Evolutionary conservation across 2,113 vertebrate species (phyloP).

Genomic region (Sisor rabdophorus): DNA sequence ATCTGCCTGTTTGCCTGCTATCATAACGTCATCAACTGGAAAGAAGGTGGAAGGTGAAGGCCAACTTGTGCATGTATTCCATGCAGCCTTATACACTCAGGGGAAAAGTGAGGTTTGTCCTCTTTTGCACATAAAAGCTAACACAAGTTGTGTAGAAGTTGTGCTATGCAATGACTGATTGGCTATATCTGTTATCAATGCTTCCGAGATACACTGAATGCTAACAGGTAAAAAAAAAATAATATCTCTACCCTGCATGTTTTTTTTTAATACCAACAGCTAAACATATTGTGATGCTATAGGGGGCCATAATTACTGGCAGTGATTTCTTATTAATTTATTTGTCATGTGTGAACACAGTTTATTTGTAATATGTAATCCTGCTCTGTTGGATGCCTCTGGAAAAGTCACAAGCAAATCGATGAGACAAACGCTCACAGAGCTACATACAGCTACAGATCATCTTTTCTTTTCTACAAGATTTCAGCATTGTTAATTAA

Average conservation of each 20-base stretch:
- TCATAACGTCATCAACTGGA: not conserved
- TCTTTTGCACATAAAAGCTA: not conserved
- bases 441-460: not conserved
- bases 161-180: too few relatives aligned
- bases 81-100: not conserved
- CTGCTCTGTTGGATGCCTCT: constrained; percentile 7
- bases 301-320: constrained; percentile 6
- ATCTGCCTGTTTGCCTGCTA: not conserved
- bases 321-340: not conserved
- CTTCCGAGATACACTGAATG: not conserved
- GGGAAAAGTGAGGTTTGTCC: not conserved
- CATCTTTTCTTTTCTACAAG: not conserved
- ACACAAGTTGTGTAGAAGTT: not conserved
- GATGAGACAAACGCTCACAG: not conserved
- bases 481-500: not conserved
- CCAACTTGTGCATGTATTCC: not conserved
- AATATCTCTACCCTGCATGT: not conserved
- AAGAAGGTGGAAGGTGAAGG: not conserved
- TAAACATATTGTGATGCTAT: constrained; percentile 17
- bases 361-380: constrained; percentile 3
- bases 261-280: not conserved
- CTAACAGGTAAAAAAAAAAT: not conserved
- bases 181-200: not conserved
- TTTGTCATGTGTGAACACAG: constrained; percentile 1
- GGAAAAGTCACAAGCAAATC: not conserved